These are phyloP conservation scores for Anthonomus grandis DNA, from an alignment of 1,140 invertebrate species.

Conservation along the genomic window DNA sequence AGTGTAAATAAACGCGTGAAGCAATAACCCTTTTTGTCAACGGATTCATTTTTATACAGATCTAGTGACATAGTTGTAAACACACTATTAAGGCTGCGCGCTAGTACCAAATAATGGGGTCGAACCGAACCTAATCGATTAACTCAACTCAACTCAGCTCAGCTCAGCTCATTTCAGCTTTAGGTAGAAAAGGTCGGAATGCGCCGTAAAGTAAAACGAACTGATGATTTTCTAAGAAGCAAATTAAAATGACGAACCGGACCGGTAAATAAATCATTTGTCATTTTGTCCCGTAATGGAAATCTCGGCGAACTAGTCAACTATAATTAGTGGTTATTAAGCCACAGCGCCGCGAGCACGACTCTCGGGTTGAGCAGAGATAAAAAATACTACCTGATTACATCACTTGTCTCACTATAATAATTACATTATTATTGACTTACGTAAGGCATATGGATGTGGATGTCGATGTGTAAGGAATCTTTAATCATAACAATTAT, in stretches of 20 bases:
- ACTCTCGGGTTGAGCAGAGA: conserved; percentile 11
- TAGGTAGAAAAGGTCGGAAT: no score
- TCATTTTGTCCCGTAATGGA: conserved; percentile 29
- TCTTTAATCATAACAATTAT: conserved; percentile 28
- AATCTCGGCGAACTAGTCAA: conserved; percentile 24
- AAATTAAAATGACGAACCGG: conserved; percentile 21
- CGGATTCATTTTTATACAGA: conserved; percentile 44
- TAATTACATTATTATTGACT: conserved; percentile 31
- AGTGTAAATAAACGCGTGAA: conserved; percentile 44
- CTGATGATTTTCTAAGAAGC: conserved; percentile 23
- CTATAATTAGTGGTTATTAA: conserved; percentile 27
- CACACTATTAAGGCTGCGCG: no score
- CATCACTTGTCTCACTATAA: conserved; percentile 31
- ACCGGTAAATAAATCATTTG: conserved; percentile 26
- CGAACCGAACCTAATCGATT: no score
- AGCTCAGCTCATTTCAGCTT: no score
- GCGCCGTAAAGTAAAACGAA: no score
- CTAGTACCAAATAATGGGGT: no score
- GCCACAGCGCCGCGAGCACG: conserved; percentile 8
- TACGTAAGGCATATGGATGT: conserved; percentile 27
- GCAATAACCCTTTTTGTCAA: conserved; percentile 46
- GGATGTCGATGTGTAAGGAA: conserved; percentile 24
- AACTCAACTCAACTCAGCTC: no score
- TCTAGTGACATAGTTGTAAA: no score
- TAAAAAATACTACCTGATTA: conserved; percentile 25